Evolutionary conservation across 1,140 invertebrate genomes (phyloP).

Genomic region (Cydia fagiglandana): DNA sequence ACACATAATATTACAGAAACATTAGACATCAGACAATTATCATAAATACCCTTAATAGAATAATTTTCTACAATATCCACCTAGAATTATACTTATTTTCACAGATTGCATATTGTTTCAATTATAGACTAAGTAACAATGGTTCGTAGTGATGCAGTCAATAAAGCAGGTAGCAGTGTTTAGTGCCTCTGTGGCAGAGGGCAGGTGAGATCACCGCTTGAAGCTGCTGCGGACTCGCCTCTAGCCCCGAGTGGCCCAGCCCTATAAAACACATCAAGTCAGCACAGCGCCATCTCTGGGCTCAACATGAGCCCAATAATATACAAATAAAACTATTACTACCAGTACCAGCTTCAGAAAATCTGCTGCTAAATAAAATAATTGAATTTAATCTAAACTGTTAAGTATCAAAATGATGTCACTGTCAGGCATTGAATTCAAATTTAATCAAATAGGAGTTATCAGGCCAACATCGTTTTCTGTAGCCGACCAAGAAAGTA

Average conservation of each 20-base stretch:
- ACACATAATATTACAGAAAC: conserved; percentile 81
- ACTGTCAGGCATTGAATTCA: neutral
- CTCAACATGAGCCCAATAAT: conserved; percentile 5
- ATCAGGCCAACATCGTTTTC: neutral
- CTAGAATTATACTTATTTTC: conserved; percentile 80
- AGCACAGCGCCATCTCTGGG: conserved; percentile 28
- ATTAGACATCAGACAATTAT: conserved; percentile 83
- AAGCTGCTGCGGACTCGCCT: conserved; percentile 76
- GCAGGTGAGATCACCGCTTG: conserved; percentile 73
- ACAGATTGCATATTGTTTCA: conserved; percentile 84
- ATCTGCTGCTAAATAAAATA: neutral
- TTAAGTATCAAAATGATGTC: neutral
- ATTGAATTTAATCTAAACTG: neutral
- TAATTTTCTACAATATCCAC: conserved; percentile 79
- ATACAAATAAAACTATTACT: neutral
- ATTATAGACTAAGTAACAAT: conserved; percentile 80
- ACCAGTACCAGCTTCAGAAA: neutral
- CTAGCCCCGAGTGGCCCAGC: conserved; percentile 78
- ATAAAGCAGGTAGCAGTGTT: conserved; percentile 80
- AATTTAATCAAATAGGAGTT: neutral
- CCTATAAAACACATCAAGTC: conserved; percentile 58
- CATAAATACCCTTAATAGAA: conserved; percentile 78
- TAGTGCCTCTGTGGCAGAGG: conserved; percentile 76
- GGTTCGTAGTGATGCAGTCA: conserved; percentile 80
- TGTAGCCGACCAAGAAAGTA: neutral